Conservation (phyloP, 2,113 vertebrate genomes). For the Rafetus swinhoei region DNA sequence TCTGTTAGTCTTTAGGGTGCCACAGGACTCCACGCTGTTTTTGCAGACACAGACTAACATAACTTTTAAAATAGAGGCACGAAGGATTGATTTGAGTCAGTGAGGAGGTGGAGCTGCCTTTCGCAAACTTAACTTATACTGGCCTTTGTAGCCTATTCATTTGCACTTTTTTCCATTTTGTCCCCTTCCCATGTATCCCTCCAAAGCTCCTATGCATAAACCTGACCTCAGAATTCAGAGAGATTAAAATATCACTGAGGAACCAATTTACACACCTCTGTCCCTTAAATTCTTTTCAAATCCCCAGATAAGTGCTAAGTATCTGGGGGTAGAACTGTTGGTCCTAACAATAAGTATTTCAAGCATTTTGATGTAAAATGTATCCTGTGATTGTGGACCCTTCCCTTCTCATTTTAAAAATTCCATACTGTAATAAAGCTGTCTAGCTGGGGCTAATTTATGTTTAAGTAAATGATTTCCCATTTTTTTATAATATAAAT, state of each 20-base stretch:
- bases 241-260: not conserved
- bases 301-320: slow-evolving; percentile 55
- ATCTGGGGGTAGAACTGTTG: not conserved
- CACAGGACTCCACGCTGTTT: no score
- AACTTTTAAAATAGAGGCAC: not conserved
- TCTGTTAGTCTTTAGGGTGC: no score
- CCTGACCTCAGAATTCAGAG: slow-evolving; percentile 49
- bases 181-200: not conserved
- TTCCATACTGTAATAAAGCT: slow-evolving; percentile 75
- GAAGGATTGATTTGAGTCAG: not conserved
- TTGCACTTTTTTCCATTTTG: not conserved
- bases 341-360: not conserved
- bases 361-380: slow-evolving; percentile 42
- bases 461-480: slow-evolving; percentile 75
- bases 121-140: not conserved
- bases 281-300: slow-evolving; percentile 65
- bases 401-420: slow-evolving; percentile 76
- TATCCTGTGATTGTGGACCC: slow-evolving; percentile 14
- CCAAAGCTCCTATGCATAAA: not conserved
- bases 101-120: not conserved
- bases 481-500: slow-evolving; percentile 76
- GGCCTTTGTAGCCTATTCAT: not conserved
- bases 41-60: no score
- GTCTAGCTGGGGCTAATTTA: slow-evolving; percentile 72
- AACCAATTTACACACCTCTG: slow-evolving; percentile 36